Conservation (phyloP, 2,888 invertebrate species). For the Drosophila dives region DNA sequence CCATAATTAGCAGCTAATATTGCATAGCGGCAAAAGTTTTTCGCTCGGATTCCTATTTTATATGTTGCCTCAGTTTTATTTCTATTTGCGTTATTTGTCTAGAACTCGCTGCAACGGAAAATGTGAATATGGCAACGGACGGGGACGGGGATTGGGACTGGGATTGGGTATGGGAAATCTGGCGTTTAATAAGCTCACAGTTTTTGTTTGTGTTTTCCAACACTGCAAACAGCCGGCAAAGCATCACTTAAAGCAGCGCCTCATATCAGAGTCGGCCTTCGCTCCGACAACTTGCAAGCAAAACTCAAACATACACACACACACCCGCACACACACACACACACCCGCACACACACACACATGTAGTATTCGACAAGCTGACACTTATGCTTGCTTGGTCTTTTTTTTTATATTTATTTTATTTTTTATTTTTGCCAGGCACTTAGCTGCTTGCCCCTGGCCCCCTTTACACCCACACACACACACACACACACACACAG, state of each 20-base stretch:
- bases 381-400: conserved; percentile 63
- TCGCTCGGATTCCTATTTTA: conserved; percentile 35
- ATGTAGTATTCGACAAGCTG: conserved; percentile 34
- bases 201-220: conserved; percentile 77
- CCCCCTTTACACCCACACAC: neutral
- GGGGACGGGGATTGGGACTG: neutral
- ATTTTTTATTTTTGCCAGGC: conserved; percentile 28
- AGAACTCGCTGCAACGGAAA: conserved; percentile 49
- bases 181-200: conserved; percentile 79
- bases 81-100: conserved; percentile 75
- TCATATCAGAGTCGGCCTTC: conserved; percentile 49
- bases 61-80: conserved; percentile 64
- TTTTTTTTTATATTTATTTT: conserved; percentile 23
- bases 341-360: conserved; percentile 19
- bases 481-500: neutral
- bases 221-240: conserved; percentile 69
- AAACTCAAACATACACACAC: conserved; percentile 49
- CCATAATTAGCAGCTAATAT: conserved; percentile 79
- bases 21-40: conserved; percentile 75
- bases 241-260: conserved; percentile 42
- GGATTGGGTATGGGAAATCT: conserved; percentile 47
- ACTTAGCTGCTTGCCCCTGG: conserved; percentile 32
- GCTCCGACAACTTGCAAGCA: conserved; percentile 39
- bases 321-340: conserved; percentile 14
- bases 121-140: conserved; percentile 11